Evolutionary conservation across 2,113 vertebrate species (phyloP), one percentile per base, ranked within the genome.

Genomic region (Lota lota): DNA sequence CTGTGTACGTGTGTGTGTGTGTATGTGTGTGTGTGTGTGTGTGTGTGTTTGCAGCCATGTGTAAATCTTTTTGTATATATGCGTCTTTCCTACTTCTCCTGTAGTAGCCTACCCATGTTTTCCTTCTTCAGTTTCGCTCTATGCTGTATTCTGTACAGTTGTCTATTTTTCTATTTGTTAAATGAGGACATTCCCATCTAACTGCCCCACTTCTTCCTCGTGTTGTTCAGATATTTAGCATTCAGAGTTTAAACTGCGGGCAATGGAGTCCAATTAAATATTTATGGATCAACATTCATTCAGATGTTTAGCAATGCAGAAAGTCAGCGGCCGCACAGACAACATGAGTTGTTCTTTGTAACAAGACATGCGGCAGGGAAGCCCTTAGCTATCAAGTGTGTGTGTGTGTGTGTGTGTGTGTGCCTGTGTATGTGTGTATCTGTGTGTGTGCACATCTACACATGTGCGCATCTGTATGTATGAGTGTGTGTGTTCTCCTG

Each of bases 251-350:
- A 76, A 73, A 75, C 81, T 73, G 22, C 2, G 69, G 75, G 73
- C 67, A 58, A 73, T n/a, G 57, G 68, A 57, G 58, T 51, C 57
- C 77, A 86, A 88, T 90, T 84, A 85, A 88, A 88, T 87, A 87
- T 88, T 87, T 83, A 85, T 87, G 81, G 83, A 83, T 85, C 84
- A 85, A 81, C 80, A 83, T 87, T 73, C 77, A 81, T 83, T 82
- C 63, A 77, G 79, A 83, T 86, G 81, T 79, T 84, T 74, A 65
- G 74, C 79, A 77, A 69, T 36, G 63, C 16, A 79, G 69, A 66
- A 69, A 79, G 50, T 60, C 76, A 66, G 67, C 85, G 86, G 88
- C 85, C 75, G 74, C 72, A 87, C 83, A 74, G 56, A 54, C 78
- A 79, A 75, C 79, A 84, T 65, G 73, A 70, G 68, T 76, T 79